Evolutionary conservation across 2,888 invertebrate species (phyloP).

Genomic region (Tuberolachnus salignus): DNA sequence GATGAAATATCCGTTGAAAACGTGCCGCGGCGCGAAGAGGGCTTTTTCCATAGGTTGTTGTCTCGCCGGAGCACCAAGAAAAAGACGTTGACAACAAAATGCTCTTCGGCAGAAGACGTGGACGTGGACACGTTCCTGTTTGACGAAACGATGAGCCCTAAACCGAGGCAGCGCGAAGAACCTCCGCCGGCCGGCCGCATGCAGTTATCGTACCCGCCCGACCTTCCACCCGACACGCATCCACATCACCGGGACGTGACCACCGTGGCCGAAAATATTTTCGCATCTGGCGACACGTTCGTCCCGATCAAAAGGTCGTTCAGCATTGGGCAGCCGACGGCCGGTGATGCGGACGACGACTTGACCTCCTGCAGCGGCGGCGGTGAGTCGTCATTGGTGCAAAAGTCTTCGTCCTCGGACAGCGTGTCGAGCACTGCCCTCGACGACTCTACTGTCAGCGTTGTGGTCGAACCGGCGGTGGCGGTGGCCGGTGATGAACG

Average conservation of each 20-base stretch:
- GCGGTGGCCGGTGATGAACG: neutral
- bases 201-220: conserved; percentile 57
- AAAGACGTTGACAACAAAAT: conserved; percentile 66
- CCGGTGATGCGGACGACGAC: neutral
- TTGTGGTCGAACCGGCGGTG: neutral
- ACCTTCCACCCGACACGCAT: conserved; percentile 23
- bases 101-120: conserved; percentile 57
- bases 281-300: conserved; percentile 36
- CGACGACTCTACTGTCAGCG: neutral
- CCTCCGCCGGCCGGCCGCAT: conserved; percentile 65
- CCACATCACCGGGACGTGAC: neutral
- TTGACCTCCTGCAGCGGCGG: neutral
- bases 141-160: conserved; percentile 61
- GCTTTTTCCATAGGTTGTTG: conserved; percentile 71
- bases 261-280: conserved; percentile 10
- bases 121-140: conserved; percentile 55
- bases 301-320: conserved; percentile 44
- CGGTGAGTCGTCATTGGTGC: conserved; percentile 14
- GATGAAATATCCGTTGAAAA: conserved; percentile 50
- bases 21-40: conserved; percentile 39
- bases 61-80: conserved; percentile 76
- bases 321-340: conserved; percentile 3
- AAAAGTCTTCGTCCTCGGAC: conserved; percentile 42
- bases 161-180: conserved; percentile 67
- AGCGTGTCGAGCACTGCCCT: conserved; percentile 36